Percentiles rank a stretch among this genome's conserved stretches.
These are phyloP conservation scores for Acanthacorydalis orientalis DNA, from an alignment of 2,888 invertebrate species.

Conservation along the genomic window DNA sequence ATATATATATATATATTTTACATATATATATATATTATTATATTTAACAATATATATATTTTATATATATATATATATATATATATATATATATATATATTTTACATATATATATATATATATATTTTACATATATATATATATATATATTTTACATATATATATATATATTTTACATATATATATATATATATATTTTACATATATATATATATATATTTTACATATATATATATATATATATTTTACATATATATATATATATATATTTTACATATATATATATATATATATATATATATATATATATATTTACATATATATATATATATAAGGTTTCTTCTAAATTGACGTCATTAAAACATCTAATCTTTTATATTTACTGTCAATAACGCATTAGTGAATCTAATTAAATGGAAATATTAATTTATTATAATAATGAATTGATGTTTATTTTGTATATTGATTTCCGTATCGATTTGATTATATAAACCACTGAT, in stretches of 20 bases:
- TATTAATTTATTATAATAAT: too few species aligned
- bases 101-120: neutral
- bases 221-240: neutral
- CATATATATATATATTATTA: neutral
- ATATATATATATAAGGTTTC: too few species aligned
- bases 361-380: too few species aligned
- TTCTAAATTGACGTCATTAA: too few species aligned
- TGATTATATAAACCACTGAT: too few species aligned
- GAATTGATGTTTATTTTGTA: too few species aligned
- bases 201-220: neutral
- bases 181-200: neutral
- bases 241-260: too few species aligned
- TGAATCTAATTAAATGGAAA: too few species aligned
- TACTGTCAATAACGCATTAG: too few species aligned
- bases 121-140: neutral
- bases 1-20: neutral
- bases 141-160: neutral
- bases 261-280: neutral
- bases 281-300: neutral
- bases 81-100: neutral
- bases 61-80: neutral
- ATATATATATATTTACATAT: neutral
- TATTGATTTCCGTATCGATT: too few species aligned
- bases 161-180: neutral
- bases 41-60: neutral